Base-by-base conservation (phyloP, 2,113 vertebrate genomes). In the Tichodroma muraria region DNA sequence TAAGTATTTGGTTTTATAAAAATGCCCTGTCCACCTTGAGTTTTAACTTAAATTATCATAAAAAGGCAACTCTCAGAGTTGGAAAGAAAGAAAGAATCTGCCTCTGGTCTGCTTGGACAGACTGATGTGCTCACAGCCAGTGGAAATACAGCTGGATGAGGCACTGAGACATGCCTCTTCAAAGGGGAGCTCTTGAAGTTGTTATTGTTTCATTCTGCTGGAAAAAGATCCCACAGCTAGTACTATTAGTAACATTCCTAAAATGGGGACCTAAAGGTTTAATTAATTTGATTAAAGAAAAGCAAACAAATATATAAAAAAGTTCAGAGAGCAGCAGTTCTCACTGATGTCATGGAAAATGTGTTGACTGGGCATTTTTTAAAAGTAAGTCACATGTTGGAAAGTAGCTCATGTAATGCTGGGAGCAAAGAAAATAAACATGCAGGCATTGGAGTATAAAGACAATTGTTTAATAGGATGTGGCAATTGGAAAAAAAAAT, bases 281-380 rank as follows among this genome's bases (percentile, higher is more conserved):
- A 87, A 79, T 82, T 91, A 85, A 94, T 86, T 91, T 44, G n/a
- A 57, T 94, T 93, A 80, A 89, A 91, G 70, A 69, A 95, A 42
- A 77, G 75, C 70, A 93, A 95, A 93, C 82, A 94, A 95, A 93
- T 81, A 87, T 81, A 87, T 19, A 33, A 33, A 68, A 42, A 23
- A 76, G 71, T 85, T 95, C 71, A 65, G 88, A 91, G 66, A 68
- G 49, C 45, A 42, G 61, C n/a, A 45, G 35, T 27, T 72, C 85
- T 76, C 45, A 33, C 31, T 91, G 88, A 88, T 85, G 92, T 91
- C 1, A 79, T 73, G 63, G 71, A 89, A 94, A 91, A 82, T 30
- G 50, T 69, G 63, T 88, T 88, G 79, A 73, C 85, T 73, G 56
- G 72, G 57, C 57, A 50, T 30, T 88, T 93, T 77, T 72, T 6